These are phyloP conservation scores for Monodelphis domestica DNA, from an alignment of 2,797 vertebrate genomes.

Conservation along the genomic window DNA sequence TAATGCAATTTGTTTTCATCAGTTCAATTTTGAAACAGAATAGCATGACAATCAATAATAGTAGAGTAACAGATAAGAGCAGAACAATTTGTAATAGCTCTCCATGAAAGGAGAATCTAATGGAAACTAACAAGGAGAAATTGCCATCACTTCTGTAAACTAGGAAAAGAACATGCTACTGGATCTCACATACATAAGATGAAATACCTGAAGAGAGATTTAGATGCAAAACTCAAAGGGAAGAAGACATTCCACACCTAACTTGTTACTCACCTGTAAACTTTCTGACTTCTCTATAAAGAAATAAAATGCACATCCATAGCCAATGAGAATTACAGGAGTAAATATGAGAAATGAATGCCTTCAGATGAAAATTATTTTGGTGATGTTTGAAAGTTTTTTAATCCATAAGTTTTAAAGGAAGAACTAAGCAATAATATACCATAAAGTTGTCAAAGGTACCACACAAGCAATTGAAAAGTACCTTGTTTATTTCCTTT, in stretches of 20 bases:
- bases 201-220: conserved; percentile 52
- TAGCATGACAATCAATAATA: neutral
- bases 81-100: neutral
- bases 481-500: conserved; percentile 4
- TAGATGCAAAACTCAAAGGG: conserved; percentile 56
- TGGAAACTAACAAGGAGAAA: conserved; percentile 44
- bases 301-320: conserved; percentile 46
- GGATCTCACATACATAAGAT: conserved; percentile 23
- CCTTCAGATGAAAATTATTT: neutral
- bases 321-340: conserved; percentile 21
- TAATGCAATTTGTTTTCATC: neutral
- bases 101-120: neutral
- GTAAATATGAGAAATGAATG: conserved; percentile 25
- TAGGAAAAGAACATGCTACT: conserved; percentile 54
- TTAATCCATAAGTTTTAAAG: neutral
- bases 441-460: neutral
- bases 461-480: neutral
- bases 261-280: conserved; percentile 71
- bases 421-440: neutral
- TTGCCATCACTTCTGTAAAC: conserved; percentile 65
- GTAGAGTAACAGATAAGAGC: neutral
- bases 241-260: conserved; percentile 67
- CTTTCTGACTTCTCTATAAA: conserved; percentile 59
- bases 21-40: neutral
- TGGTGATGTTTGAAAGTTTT: neutral